phyloP scores from a whole-genome alignment of 35 echinoderm and acorn worm genomes.

The Lytechinus variegatus region DNA sequence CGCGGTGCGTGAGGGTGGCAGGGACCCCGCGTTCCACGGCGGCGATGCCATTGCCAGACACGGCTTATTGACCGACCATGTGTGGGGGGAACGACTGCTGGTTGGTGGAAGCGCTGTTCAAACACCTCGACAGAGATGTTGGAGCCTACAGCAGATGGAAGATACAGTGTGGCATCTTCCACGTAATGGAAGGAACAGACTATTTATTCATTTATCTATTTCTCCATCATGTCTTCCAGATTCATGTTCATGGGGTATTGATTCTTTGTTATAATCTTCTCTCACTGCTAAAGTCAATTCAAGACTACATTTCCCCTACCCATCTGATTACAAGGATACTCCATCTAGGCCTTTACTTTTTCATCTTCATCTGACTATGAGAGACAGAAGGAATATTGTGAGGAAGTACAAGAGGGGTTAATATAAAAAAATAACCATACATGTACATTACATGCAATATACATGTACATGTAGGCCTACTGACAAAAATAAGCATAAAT shows the following conservation, averaged over 20 bases:
- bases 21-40: not conserved
- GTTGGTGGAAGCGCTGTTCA: not conserved
- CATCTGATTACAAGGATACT: no score
- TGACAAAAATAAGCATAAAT: no score
- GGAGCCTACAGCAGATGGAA: not conserved
- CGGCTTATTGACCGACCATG: not conserved
- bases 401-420: not conserved
- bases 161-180: not conserved
- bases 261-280: not conserved
- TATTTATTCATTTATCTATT: not conserved
- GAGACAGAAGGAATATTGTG: not conserved
- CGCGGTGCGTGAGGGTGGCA: not conserved
- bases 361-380: not conserved
- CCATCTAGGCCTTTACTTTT: not conserved
- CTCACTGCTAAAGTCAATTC: not conserved
- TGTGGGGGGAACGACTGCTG: not conserved
- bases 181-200: not conserved
- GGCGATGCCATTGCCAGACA: conserved; percentile 24
- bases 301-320: not conserved
- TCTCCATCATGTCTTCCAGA: not conserved
- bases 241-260: not conserved
- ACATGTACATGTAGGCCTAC: no score
- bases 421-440: not conserved
- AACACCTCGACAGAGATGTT: not conserved
- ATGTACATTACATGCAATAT: no score